A percentile compares a stretch with the other conserved stretches of the same genome.
Evolutionary conservation across 30 jellyfish, hydroid and myxozoan genomes (phyloP).

Genomic region (Aurelia aurita complex sp. Pacific): DNA sequence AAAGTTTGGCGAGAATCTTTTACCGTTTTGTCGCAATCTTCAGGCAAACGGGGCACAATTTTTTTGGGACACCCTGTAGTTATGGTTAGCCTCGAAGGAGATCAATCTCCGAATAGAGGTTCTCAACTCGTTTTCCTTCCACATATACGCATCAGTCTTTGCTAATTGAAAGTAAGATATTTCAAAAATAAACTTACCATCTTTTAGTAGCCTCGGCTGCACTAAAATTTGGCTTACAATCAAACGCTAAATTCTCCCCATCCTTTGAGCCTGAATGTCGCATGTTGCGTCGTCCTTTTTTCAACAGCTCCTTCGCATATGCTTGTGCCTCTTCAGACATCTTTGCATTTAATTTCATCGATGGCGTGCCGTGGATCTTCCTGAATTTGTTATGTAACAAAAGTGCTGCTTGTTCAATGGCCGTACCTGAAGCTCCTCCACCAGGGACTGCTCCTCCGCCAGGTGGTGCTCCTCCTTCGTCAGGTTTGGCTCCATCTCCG

Average conservation of each 20-base stretch:
- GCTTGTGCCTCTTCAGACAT: conserved; percentile 85
- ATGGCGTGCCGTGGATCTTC: conserved; percentile 81
- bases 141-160: too few species aligned
- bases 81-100: too few species aligned
- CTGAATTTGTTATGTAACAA: conserved; percentile 91
- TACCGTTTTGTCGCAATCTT: too few species aligned
- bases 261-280: conserved; percentile 21
- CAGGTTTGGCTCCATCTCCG: conserved; percentile 17
- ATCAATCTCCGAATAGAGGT: too few species aligned
- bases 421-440: conserved; percentile 21
- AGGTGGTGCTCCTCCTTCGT: not conserved
- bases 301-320: conserved; percentile 83
- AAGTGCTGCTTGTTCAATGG: conserved; percentile 61
- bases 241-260: conserved; percentile 91
- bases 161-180: too few species aligned
- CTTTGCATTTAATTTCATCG: conserved; percentile 61
- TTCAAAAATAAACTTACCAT: conserved; percentile 46
- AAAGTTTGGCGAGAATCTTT: too few species aligned
- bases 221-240: conserved; percentile 70
- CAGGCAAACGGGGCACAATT: too few species aligned
- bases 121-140: too few species aligned
- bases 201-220: conserved; percentile 86
- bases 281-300: conserved; percentile 48
- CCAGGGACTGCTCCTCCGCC: not conserved
- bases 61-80: too few species aligned